Conservation (phyloP, 2,888 invertebrate genomes). For the Julus scanicus region DNA sequence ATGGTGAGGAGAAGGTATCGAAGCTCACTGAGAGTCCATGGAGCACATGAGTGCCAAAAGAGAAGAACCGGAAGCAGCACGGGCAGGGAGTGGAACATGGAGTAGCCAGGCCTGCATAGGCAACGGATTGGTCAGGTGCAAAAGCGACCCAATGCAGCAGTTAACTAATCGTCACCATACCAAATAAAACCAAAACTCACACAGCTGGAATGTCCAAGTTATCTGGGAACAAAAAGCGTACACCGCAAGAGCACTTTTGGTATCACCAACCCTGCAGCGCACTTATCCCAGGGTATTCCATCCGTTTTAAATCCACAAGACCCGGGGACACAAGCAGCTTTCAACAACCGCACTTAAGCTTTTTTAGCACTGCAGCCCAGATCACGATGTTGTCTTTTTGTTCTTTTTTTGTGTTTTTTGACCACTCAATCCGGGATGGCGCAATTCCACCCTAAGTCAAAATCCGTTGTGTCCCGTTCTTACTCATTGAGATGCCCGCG, state of each 20-base stretch:
- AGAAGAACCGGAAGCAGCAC: background rate
- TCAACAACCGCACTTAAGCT: background rate
- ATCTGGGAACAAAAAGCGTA: background rate
- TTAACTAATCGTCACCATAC: background rate
- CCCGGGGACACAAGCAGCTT: background rate
- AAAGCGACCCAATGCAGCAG: background rate
- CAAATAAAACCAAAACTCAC: background rate
- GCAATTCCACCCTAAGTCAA: slow-evolving; percentile 6
- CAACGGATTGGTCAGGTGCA: slow-evolving; percentile 4
- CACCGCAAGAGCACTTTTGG: background rate
- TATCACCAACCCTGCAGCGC: background rate
- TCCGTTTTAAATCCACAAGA: background rate
- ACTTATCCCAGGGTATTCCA: slow-evolving; percentile 39
- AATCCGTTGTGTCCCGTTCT: slow-evolving; percentile 30
- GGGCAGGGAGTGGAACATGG: slow-evolving; percentile 4
- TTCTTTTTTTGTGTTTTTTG: background rate
- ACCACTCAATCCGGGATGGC: slow-evolving; percentile 12
- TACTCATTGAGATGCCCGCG: slow-evolving; percentile 23
- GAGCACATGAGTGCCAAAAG: slow-evolving; percentile 21
- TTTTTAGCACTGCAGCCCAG: background rate
- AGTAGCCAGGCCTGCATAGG: background rate
- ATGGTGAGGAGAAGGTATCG: background rate
- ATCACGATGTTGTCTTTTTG: background rate
- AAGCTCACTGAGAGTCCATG: slow-evolving; percentile 4
- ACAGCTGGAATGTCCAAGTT: background rate